Conservation (phyloP, 2,113 vertebrate species). For the Alosa alosa region DNA sequence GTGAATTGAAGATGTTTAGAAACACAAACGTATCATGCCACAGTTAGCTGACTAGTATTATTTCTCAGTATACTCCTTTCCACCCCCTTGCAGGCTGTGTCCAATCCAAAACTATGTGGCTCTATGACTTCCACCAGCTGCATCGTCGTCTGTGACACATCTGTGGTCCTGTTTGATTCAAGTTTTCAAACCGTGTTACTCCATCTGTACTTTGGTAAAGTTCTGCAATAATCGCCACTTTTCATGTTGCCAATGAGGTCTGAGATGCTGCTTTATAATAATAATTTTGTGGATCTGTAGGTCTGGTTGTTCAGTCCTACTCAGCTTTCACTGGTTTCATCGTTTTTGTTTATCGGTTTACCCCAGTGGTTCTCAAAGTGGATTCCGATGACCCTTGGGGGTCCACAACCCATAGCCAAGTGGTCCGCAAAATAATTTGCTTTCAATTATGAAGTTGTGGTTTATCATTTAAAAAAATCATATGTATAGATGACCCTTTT, state of each 20-base stretch:
- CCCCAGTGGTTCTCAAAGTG: too few relatives aligned
- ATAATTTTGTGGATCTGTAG: too few relatives aligned
- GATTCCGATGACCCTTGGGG: too few relatives aligned
- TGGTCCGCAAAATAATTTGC: too few relatives aligned
- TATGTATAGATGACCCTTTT: too few relatives aligned
- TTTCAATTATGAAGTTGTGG: too few relatives aligned
- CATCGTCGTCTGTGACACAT: slow-evolving; percentile 80
- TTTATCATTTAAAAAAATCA: too few relatives aligned
- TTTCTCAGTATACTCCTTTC: background rate
- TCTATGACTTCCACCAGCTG: slow-evolving; percentile 74
- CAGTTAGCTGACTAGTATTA: background rate
- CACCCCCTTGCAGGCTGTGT: slow-evolving; percentile 64
- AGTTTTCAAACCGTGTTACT: slow-evolving; percentile 78
- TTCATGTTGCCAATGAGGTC: background rate
- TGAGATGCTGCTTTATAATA: background rate
- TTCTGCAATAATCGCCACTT: background rate
- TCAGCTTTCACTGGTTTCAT: background rate
- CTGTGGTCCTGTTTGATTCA: slow-evolving; percentile 84
- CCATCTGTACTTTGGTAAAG: slow-evolving; percentile 85
- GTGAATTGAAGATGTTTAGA: background rate
- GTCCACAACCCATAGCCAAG: too few relatives aligned
- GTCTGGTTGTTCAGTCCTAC: too few relatives aligned
- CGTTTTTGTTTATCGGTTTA: background rate
- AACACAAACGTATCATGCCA: background rate
- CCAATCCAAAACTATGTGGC: slow-evolving; percentile 73